These are phyloP conservation scores for Danionella dracula DNA, from an alignment of 2,797 vertebrate genomes.

Conservation along the genomic window DNA sequence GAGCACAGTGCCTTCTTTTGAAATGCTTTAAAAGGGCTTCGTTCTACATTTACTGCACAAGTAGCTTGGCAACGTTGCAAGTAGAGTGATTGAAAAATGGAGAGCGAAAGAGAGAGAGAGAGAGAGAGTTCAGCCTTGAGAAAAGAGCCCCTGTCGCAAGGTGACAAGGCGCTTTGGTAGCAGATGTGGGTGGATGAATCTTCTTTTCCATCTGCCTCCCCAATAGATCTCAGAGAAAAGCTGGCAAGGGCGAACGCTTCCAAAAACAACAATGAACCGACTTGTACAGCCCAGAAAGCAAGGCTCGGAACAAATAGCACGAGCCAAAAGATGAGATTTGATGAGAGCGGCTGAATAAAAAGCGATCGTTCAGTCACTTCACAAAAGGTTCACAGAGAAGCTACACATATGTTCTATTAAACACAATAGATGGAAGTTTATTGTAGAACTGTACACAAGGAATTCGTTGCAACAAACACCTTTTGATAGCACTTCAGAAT, in stretches of 20 bases:
- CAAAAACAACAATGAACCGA: constrained; percentile 41
- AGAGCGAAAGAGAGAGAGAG: background rate
- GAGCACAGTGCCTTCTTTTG: constrained; percentile 25
- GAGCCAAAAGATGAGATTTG: background rate
- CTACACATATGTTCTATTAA: background rate
- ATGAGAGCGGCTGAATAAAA: background rate
- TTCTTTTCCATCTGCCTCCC: constrained; percentile 25
- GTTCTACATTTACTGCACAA: constrained; percentile 9
- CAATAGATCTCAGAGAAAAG: constrained; percentile 11
- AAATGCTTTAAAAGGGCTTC: constrained; percentile 31
- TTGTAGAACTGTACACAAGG: no score
- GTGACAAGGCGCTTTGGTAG: constrained; percentile 31
- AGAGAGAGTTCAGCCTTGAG: constrained; percentile 16
- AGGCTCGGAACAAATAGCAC: background rate
- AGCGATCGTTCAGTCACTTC: background rate
- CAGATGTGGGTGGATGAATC: constrained; percentile 38
- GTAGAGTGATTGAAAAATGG: background rate
- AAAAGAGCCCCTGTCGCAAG: constrained; percentile 28
- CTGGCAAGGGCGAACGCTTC: constrained; percentile 23
- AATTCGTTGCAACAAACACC: no score
- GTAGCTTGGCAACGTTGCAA: constrained; percentile 16
- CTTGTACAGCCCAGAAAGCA: background rate
- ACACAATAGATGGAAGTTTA: background rate
- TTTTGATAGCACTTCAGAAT: no score
- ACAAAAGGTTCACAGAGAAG: background rate